phyloP scores from a whole-genome alignment of 2,888 invertebrate species.

The Calameuta filiformis region DNA sequence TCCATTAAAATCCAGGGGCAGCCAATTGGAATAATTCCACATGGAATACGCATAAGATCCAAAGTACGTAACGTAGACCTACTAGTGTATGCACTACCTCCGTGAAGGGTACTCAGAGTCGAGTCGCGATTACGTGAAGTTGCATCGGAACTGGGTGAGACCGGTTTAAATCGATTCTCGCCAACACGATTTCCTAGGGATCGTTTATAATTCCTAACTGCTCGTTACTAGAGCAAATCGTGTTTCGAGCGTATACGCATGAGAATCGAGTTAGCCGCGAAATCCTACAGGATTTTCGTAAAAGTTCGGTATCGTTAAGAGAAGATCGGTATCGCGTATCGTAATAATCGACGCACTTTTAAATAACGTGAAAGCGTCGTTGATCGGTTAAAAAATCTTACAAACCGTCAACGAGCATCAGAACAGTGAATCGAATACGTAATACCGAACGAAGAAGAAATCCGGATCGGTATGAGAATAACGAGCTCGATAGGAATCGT shows the following conservation, averaged over 20 bases:
- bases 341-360: not conserved
- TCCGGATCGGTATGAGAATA: no score
- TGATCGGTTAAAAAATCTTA: no score
- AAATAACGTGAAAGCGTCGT: no score
- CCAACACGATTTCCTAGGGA: not conserved
- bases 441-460: no score
- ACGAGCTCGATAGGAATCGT: no score
- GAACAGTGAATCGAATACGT: no score
- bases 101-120: not conserved
- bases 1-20: not conserved
- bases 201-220: not conserved
- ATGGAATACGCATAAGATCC: not conserved
- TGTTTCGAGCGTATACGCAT: not conserved
- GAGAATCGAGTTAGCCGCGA: not conserved
- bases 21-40: not conserved
- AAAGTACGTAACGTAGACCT: not conserved
- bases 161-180: not conserved
- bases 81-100: not conserved
- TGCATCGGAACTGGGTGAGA: not conserved
- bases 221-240: not conserved
- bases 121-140: not conserved
- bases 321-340: not conserved
- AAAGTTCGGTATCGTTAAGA: not conserved
- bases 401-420: no score
- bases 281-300: not conserved